A percentile compares a stretch with the other conserved stretches of the same genome.
phyloP scores from a whole-genome alignment of 2,113 vertebrate species.

The Aptenodytes patagonicus region DNA sequence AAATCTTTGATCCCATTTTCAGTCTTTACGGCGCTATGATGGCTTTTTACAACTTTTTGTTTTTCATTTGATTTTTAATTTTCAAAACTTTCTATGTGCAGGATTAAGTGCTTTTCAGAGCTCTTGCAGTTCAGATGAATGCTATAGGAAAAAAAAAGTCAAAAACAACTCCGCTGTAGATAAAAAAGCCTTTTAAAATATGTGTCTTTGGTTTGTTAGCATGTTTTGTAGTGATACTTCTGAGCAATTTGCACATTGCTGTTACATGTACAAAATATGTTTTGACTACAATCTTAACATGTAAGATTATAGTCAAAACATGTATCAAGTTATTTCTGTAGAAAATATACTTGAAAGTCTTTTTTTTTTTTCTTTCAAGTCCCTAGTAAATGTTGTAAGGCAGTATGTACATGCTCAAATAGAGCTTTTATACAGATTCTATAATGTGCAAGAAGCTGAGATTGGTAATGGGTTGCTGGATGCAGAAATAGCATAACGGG shows the following conservation, averaged over 20 bases:
- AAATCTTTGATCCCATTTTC: background rate
- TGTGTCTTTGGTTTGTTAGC: background rate
- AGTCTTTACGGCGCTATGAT: rapidly evolving
- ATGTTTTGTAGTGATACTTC: background rate
- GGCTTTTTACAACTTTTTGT: background rate
- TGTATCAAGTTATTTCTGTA: background rate
- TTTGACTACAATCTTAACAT: background rate
- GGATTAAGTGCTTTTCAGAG: background rate
- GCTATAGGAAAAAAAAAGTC: background rate
- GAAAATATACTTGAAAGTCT: background rate
- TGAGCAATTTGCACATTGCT: background rate
- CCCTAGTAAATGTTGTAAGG: background rate
- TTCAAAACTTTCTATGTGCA: background rate
- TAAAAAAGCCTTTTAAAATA: background rate
- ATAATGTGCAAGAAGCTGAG: background rate
- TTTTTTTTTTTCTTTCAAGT: background rate
- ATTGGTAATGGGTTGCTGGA: background rate
- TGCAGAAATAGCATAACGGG: background rate
- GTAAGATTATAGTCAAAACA: too few species aligned
- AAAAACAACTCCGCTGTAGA: rapidly evolving
- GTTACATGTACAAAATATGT: background rate
- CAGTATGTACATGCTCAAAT: background rate
- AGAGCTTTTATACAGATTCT: background rate
- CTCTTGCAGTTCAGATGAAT: background rate
- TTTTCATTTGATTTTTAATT: background rate